Evolutionary conservation across 2,113 vertebrate genomes (phyloP).

Genomic region (Tachysurus vachellii): DNA sequence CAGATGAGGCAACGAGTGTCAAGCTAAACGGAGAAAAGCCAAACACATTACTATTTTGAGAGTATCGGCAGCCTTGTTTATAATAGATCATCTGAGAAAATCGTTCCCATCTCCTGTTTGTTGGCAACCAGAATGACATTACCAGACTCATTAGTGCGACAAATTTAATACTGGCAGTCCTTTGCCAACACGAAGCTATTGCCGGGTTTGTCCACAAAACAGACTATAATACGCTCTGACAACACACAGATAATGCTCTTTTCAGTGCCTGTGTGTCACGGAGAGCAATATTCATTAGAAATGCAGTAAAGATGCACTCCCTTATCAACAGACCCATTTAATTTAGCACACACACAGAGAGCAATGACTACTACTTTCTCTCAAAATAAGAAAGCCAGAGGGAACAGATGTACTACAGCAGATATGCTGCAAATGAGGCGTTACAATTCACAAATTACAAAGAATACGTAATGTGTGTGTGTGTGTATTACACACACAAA

Average conservation of each 20-base stretch:
- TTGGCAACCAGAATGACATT: constrained; percentile 41
- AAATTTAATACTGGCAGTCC: constrained; percentile 38
- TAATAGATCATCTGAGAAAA: constrained; percentile 35
- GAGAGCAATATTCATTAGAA: constrained; percentile 48
- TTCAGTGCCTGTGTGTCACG: constrained; percentile 42
- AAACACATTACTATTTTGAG: constrained; percentile 12
- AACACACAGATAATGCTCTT: constrained; percentile 48
- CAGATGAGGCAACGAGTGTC: constrained; percentile 24
- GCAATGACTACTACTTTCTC: background rate
- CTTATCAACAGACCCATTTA: constrained; percentile 43
- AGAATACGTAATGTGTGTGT: background rate
- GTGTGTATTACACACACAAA: background rate
- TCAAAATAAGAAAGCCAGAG: background rate
- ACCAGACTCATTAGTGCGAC: constrained; percentile 43
- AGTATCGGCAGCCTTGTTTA: constrained; percentile 23
- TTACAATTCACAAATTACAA: background rate
- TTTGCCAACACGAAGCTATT: constrained; percentile 48
- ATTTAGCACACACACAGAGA: constrained; percentile 8
- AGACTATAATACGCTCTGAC: constrained; percentile 42
- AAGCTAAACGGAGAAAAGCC: constrained; percentile 23
- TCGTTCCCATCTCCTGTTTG: constrained; percentile 25
- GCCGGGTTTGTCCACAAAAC: constrained; percentile 35
- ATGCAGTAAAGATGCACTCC: constrained; percentile 34
- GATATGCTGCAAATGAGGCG: background rate
- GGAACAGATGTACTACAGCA: background rate